These are phyloP conservation scores for Boloria selene DNA, from an alignment of 2,888 invertebrate genomes.

Conservation along the genomic window DNA sequence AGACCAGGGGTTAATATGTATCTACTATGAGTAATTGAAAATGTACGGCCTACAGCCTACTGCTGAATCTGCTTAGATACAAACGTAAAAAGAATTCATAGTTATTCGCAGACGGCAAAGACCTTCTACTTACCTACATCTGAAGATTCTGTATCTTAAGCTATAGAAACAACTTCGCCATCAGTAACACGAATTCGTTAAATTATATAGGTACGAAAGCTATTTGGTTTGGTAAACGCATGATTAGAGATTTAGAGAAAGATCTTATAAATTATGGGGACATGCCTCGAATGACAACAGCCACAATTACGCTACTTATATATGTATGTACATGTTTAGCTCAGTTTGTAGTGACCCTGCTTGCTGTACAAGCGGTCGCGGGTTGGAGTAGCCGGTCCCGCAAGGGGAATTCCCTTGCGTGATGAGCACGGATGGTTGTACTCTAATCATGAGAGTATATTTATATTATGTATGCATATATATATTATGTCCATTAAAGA, in stretches of 20 bases:
- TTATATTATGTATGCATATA: too few species aligned
- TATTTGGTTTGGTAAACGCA: slow-evolving; percentile 51
- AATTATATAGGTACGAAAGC: slow-evolving; percentile 69
- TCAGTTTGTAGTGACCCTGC: too few species aligned
- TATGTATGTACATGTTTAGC: too few species aligned
- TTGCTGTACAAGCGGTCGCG: too few species aligned
- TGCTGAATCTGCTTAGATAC: slow-evolving; percentile 58
- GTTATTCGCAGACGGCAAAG: slow-evolving; percentile 65
- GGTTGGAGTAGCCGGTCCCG: too few species aligned
- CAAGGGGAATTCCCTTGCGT: too few species aligned
- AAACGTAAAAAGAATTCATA: slow-evolving; percentile 63
- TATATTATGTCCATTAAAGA: too few species aligned
- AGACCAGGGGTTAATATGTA: too few species aligned
- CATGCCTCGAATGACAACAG: slow-evolving; percentile 52
- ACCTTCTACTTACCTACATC: slow-evolving; percentile 49
- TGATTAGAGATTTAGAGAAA: slow-evolving; percentile 50
- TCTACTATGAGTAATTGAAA: slow-evolving; percentile 50
- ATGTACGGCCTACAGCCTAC: slow-evolving; percentile 46
- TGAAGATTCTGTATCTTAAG: slow-evolving; percentile 41
- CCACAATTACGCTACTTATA: slow-evolving; percentile 30
- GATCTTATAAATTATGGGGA: slow-evolving; percentile 67
- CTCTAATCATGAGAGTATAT: too few species aligned
- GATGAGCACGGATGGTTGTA: too few species aligned
- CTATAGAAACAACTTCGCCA: slow-evolving; percentile 44
- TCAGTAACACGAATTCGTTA: slow-evolving; percentile 61